Percentiles rank a stretch among this genome's conserved stretches.
These are phyloP conservation scores for Antechinus flavipes DNA, from an alignment of 2,113 vertebrate genomes.

Conservation along the genomic window DNA sequence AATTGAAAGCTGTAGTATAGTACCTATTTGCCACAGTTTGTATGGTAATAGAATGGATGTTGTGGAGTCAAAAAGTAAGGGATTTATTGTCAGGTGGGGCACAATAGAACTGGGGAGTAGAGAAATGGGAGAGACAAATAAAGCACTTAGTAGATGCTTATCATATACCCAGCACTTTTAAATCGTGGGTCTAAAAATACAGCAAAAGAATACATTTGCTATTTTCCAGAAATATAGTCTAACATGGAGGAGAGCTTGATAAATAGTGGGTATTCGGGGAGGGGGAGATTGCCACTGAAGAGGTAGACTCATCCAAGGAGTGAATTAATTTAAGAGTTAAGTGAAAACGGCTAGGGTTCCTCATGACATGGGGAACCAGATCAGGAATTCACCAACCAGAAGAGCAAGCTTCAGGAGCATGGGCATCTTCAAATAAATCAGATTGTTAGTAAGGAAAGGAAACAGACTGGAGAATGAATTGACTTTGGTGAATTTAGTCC, in stretches of 20 bases:
- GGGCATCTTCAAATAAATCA: background rate
- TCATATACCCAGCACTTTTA: background rate
- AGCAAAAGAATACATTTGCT: background rate
- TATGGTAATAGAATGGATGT: background rate
- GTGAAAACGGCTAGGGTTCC: background rate
- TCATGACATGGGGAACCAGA: background rate
- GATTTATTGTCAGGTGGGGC: background rate
- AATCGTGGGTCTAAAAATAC: background rate
- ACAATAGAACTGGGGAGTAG: conserved; percentile 10
- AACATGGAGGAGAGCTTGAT: background rate
- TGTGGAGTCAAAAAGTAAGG: conserved; percentile 1
- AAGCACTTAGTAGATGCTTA: background rate
- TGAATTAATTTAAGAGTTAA: background rate
- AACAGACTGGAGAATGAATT: background rate
- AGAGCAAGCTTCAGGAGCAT: background rate
- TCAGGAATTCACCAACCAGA: background rate
- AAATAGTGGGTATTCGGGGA: background rate
- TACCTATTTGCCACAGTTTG: background rate
- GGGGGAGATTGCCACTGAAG: background rate
- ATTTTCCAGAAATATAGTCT: background rate
- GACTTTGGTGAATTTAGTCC: background rate
- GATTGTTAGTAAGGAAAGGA: background rate
- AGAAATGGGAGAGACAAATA: background rate
- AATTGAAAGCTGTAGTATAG: background rate
- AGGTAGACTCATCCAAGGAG: background rate